Evolutionary conservation across 2,797 vertebrate species (phyloP).

Genomic region (Phataginus tricuspis): DNA sequence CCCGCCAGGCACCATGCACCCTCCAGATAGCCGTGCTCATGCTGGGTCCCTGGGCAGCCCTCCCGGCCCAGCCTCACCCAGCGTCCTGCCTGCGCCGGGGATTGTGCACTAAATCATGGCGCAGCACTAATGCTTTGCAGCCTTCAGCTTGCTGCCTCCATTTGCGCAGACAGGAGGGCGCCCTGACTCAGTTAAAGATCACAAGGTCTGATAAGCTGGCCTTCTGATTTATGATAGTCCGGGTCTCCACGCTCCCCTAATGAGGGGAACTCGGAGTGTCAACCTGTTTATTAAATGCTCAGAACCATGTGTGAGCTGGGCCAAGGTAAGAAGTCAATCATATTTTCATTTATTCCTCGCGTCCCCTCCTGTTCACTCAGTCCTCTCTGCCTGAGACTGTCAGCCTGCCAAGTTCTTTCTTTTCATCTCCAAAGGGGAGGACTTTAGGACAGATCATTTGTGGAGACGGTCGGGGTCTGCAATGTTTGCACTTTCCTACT

Average conservation of each 20-base stretch:
- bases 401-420: constrained; percentile 72
- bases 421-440: constrained; percentile 79
- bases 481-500: constrained; percentile 86
- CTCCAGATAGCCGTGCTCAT: neutral
- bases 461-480: constrained; percentile 81
- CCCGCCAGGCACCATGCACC: neutral
- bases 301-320: constrained; percentile 93
- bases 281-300: constrained; percentile 99
- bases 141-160: constrained; percentile 91
- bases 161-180: constrained; percentile 97
- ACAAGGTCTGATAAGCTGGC: constrained; percentile 97
- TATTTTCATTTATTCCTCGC: constrained; percentile 86
- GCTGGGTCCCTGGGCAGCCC: constrained; percentile 12
- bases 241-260: constrained; percentile 95
- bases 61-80: neutral
- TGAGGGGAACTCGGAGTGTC: constrained; percentile 96
- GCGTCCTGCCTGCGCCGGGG: constrained; percentile 8
- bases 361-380: constrained; percentile 51
- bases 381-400: constrained; percentile 45
- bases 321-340: constrained; percentile 87
- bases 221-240: constrained; percentile 95
- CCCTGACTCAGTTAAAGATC: constrained; percentile 97
- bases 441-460: constrained; percentile 83
- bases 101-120: constrained; percentile 62
- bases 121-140: constrained; percentile 93